Evolutionary conservation across 2,797 vertebrate species (phyloP), one percentile per base, ranked within the genome.

Genomic region (Myiothlypis coronata): DNA sequence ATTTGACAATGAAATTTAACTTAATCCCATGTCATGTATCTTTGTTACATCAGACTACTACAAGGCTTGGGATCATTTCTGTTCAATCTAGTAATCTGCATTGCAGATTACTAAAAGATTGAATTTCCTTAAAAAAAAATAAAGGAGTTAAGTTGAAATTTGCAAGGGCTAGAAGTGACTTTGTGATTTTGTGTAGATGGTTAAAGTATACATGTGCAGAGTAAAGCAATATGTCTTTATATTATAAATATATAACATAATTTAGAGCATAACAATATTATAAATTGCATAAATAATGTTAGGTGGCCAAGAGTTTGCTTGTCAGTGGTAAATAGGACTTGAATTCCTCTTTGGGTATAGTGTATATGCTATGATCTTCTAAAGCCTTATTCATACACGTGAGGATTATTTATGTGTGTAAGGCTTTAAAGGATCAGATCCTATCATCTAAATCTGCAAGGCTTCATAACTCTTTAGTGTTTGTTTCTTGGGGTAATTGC

Each of bases 391-490:
- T 80, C 64, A 43, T 83, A 49, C 37, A 20, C 9, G 11, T 27
- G 56, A 89, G 41, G 37, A 56, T 92, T 94, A 90, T 82, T 90
- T 90, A 39, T 77, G 56, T 64, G 37, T 61, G 19, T 70, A 65
- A 87, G 52, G 55, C 56, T 93, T 91, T 85, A 79, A 74, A 76
- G 81, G 86, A 79, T 93, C 93, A 79, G 52, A 81, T 69, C 46
- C 28, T 87, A 46, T 87, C 67, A 43, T 34, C 35, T 67, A 64
- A 34, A 15, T 74, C 57, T 83, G 32, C 17, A 76, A 72, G 39
- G 28, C 60, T 90, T 75, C 23, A 5, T 47, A 69, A 50, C 52
- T 86, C 10, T 81, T 75, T 64, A 57, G 24, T 68, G 14, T 60
- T 70, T 84, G 35, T 12, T 37, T 70, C 46, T 59, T 17, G 23